Conservation (phyloP, 2,888 invertebrate species). For the Apantesis nais region DNA sequence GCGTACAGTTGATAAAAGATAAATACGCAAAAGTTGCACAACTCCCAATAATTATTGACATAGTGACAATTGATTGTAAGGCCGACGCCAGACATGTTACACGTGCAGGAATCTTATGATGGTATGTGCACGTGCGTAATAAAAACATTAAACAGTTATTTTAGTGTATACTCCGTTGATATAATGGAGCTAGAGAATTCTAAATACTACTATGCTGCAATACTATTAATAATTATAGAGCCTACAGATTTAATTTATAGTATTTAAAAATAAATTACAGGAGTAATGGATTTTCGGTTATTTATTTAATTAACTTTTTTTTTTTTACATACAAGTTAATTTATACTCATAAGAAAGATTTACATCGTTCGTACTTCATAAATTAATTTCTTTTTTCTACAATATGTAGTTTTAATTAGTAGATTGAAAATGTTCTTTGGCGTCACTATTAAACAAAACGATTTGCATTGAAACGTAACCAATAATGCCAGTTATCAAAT, state of each 20-base stretch:
- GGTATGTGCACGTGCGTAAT: background rate
- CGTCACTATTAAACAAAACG: too few relatives aligned
- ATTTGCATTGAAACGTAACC: background rate
- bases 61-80: constrained; percentile 57
- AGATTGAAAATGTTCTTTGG: too few relatives aligned
- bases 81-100: constrained; percentile 7
- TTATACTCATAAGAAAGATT: too few relatives aligned
- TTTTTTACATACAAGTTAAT: too few relatives aligned
- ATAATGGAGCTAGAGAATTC: background rate
- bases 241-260: fast-evolving
- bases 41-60: constrained; percentile 33
- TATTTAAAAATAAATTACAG: background rate
- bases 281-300: background rate
- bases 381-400: too few relatives aligned
- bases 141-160: background rate
- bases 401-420: too few relatives aligned
- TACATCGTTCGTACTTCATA: too few relatives aligned
- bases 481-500: background rate
- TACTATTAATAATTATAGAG: background rate
- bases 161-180: background rate
- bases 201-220: background rate
- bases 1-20: constrained; percentile 16
- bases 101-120: background rate
- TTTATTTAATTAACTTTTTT: background rate
- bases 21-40: constrained; percentile 14